Percentiles rank a stretch among this genome's conserved stretches.
These are phyloP conservation scores for Seriola rivoliana DNA, from an alignment of 2,113 vertebrate species.

Conservation along the genomic window DNA sequence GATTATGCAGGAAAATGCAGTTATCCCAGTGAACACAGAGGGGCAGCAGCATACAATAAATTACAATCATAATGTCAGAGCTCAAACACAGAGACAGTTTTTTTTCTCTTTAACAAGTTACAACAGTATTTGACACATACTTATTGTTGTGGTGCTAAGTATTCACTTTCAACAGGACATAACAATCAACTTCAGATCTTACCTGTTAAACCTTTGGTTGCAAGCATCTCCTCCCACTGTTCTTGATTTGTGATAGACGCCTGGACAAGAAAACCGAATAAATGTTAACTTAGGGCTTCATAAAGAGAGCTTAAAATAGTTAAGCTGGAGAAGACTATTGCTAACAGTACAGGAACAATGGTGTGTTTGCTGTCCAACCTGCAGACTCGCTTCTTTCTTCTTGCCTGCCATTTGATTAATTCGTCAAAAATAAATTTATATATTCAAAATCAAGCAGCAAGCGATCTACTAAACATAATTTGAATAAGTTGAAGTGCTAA, in stretches of 20 bases:
- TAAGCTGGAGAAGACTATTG: accelerated
- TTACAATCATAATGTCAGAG: not conserved
- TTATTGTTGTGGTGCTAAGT: not conserved
- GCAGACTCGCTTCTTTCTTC: slow-evolving; percentile 86
- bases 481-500: slow-evolving; percentile 2
- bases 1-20: slow-evolving; percentile 20
- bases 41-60: slow-evolving; percentile 67
- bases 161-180: not conserved
- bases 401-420: slow-evolving; percentile 81
- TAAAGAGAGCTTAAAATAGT: not conserved
- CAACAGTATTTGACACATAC: not conserved
- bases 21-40: slow-evolving; percentile 61
- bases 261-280: slow-evolving; percentile 71
- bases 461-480: not conserved
- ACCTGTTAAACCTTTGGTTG: slow-evolving; percentile 92
- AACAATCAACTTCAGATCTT: slow-evolving; percentile 26
- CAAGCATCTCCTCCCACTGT: slow-evolving; percentile 93
- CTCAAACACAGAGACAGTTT: not conserved
- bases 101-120: not conserved
- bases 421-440: not conserved
- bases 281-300: not conserved
- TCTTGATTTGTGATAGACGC: slow-evolving; percentile 89
- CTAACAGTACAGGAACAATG: not conserved
- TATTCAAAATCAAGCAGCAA: not conserved
- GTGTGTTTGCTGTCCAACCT: slow-evolving; percentile 72